phyloP scores from a whole-genome alignment of 1,140 invertebrate species.

The Papilio glaucus region DNA sequence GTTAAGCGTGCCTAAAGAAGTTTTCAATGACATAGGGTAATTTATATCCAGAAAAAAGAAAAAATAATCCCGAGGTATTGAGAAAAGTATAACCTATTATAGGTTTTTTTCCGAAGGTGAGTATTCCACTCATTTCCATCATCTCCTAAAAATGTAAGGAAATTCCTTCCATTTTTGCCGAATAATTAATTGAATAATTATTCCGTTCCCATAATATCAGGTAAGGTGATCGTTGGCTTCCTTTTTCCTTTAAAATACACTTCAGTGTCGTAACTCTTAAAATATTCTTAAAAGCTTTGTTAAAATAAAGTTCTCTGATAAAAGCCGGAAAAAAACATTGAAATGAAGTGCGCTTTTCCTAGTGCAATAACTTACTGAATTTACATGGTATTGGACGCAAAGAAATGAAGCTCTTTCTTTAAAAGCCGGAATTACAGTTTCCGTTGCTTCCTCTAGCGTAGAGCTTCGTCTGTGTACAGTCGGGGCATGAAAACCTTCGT shows the following conservation, averaged over 20 bases:
- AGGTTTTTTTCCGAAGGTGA: no score
- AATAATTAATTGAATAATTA: no score
- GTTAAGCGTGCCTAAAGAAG: no score
- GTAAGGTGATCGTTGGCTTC: neutral
- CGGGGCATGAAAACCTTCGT: no score
- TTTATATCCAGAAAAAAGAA: no score
- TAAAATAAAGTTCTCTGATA: constrained; percentile 22
- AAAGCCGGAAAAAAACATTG: constrained; percentile 21
- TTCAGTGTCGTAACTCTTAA: neutral
- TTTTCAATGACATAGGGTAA: no score
- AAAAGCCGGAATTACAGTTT: constrained; percentile 24
- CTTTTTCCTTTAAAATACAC: neutral
- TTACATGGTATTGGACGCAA: constrained; percentile 36
- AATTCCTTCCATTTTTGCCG: no score
- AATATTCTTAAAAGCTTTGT: constrained; percentile 10
- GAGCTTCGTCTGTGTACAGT: neutral
- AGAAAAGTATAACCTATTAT: no score
- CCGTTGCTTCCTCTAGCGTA: constrained; percentile 2
- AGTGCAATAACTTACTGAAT: constrained; percentile 37
- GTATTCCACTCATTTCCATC: no score
- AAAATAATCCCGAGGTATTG: no score
- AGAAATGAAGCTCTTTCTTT: constrained; percentile 30
- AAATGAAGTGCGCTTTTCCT: constrained; percentile 27
- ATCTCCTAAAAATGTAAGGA: no score
- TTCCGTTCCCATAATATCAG: neutral